A percentile compares a stretch with the other conserved stretches of the same genome.
Conservation (phyloP, 2,113 vertebrate genomes). For the Tragelaphus imberbis region DNA sequence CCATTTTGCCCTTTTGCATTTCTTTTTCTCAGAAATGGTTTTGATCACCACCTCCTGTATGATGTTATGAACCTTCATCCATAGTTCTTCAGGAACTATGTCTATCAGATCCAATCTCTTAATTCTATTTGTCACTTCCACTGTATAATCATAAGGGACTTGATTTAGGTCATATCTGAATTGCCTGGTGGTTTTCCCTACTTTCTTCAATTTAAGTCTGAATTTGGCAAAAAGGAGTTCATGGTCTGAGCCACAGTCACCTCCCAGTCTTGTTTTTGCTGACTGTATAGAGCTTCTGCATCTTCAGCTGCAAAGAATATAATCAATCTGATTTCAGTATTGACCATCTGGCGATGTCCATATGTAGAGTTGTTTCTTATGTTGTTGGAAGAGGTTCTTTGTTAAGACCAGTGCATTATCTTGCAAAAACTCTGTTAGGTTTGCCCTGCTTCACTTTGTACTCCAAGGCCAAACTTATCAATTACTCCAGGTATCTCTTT, state of each 20-base stretch:
- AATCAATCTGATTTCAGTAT: not conserved
- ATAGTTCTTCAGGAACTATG: not conserved
- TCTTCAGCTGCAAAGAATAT: not conserved
- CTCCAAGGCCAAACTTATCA: not conserved
- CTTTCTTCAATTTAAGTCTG: not conserved
- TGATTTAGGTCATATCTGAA: not conserved
- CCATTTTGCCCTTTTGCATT: not conserved
- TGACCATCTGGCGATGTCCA: not conserved
- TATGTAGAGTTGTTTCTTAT: not conserved
- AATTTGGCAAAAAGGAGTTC: not conserved
- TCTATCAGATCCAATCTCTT: not conserved
- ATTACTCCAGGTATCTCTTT: not conserved
- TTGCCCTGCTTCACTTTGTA: not conserved
- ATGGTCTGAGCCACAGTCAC: not conserved
- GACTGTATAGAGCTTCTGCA: not conserved
- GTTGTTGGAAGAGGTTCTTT: not conserved
- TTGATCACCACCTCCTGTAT: not conserved
- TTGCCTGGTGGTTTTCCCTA: not conserved
- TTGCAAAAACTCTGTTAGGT: not conserved
- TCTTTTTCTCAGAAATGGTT: not conserved
- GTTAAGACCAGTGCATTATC: not conserved
- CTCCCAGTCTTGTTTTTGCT: not conserved
- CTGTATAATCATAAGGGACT: not conserved
- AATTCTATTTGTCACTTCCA: not conserved
- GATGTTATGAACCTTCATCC: not conserved